These are phyloP conservation scores for Amphilophus citrinellus DNA, from an alignment of 2,113 vertebrate genomes.

Conservation along the genomic window DNA sequence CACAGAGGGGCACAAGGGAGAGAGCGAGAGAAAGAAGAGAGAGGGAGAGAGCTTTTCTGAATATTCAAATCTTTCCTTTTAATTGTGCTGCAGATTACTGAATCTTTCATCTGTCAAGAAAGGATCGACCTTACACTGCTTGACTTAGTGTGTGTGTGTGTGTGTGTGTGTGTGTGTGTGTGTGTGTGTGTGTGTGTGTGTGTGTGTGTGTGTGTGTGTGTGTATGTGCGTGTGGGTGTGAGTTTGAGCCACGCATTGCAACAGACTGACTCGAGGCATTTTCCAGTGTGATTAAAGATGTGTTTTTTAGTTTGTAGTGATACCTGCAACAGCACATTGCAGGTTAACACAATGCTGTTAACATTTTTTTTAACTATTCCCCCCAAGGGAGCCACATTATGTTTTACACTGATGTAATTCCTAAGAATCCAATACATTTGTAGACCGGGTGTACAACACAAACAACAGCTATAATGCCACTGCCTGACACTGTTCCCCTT, in stretches of 20 bases:
- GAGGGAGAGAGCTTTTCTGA: conserved; percentile 37
- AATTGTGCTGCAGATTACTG: conserved; percentile 68
- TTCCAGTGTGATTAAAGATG: conserved; percentile 20
- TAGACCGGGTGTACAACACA: not conserved
- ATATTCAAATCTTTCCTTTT: conserved; percentile 71
- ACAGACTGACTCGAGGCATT: conserved; percentile 12
- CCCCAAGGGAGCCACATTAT: not conserved
- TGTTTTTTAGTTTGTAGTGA: not conserved
- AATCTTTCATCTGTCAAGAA: conserved; percentile 65
- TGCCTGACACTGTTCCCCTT: not conserved
- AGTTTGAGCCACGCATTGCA: conserved; percentile 6
- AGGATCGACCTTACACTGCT: conserved; percentile 29
- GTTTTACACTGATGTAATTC: conserved; percentile 1
- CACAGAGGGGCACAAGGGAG: conserved; percentile 11
- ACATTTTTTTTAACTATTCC: not conserved
- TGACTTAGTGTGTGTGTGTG: not conserved
- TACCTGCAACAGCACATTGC: not conserved
- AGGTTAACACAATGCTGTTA: not conserved
- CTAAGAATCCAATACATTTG: conserved; percentile 11
- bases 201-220: no score
- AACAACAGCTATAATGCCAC: not conserved
- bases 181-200: no score
- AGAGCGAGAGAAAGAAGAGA: conserved; percentile 16
- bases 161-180: not conserved
- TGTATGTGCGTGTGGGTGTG: not conserved